phyloP scores from a whole-genome alignment of 2,113 vertebrate species.

The Falcunculus frontatus region DNA sequence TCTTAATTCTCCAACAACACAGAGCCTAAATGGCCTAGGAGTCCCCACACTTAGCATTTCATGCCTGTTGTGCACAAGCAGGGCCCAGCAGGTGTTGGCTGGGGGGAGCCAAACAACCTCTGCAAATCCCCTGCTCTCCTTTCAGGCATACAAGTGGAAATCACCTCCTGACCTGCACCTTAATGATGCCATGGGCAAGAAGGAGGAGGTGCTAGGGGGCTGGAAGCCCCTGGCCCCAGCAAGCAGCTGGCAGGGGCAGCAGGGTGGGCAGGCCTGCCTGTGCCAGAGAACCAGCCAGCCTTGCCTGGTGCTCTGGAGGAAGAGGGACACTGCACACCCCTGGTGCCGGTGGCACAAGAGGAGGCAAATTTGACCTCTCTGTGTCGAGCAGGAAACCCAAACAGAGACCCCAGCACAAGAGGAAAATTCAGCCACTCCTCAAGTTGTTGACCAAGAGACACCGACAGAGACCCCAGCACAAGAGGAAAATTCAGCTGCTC shows the following conservation, averaged over 20 bases:
- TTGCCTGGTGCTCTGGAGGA: rapidly evolving
- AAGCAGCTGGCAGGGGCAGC: not conserved
- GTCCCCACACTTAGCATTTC: not conserved
- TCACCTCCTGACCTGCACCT: not conserved
- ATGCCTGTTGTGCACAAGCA: not conserved
- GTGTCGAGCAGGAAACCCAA: not conserved
- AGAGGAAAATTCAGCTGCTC: not conserved
- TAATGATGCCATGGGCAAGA: not conserved
- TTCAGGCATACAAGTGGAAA: not conserved
- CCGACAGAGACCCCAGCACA: not conserved
- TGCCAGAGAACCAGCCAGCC: not conserved
- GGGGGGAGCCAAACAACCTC: not conserved
- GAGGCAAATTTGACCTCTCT: not conserved
- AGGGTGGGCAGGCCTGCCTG: not conserved
- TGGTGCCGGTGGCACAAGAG: not conserved
- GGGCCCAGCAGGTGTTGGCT: not conserved
- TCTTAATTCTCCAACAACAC: not conserved
- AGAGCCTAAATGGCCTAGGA: not conserved
- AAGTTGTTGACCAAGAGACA: not conserved
- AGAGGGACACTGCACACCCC: not conserved
- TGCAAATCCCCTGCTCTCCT: not conserved
- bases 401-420: not conserved
- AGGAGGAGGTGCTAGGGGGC: not conserved
- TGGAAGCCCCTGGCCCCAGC: not conserved
- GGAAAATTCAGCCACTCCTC: not conserved